Evolutionary conservation across 2,888 invertebrate species (phyloP), one percentile per base, ranked within the genome.

Genomic region (Ceramica pisi): DNA sequence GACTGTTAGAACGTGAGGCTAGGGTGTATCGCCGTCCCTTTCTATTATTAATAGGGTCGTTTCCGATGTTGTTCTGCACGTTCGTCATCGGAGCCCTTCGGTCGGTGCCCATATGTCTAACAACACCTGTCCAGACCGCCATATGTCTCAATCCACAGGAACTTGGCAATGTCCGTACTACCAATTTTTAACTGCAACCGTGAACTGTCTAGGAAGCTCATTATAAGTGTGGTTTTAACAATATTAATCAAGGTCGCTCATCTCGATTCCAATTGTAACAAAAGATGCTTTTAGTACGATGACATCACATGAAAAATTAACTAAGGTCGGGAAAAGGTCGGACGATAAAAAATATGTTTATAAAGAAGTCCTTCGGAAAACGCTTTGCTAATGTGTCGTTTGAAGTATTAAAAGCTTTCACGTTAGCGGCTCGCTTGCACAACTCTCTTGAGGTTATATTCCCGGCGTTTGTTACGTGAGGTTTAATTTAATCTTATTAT

Each of bases 81-180:
- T 91, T 88, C 91, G 92, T 92, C 92, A 93, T 88, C 71, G 53
- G 88, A 93, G 94, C 94, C 94, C 93, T 94, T 92, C 90, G 81
- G 64, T 64, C 82, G 90, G 90, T 92, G 90, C 89, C 93, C 92
- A 93, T 89, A 92, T 93, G 94, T 92, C 92, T 90, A 86, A 87
- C 82, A 81, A 88, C 95, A 95, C 92, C 94, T 95, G 95, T 93
- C 91, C 86, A 75, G 74, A 81, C 65, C 77, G 82, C 90, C 92
- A 91, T 91, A 89, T 92, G 91, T 87, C 87, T 83, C 71, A 80
- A 68, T 79, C 82, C 75, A 79, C 75, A 75, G 79, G 84, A 77
- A 80, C 82, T 86, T 86, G 82, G 86, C 87, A 87, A 65, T 71
- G 63, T 57, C 57, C 59, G 44, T 66, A 63, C 38, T 63, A 76